phyloP scores from a whole-genome alignment of 2,797 vertebrate species.

The Coluber constrictor region DNA sequence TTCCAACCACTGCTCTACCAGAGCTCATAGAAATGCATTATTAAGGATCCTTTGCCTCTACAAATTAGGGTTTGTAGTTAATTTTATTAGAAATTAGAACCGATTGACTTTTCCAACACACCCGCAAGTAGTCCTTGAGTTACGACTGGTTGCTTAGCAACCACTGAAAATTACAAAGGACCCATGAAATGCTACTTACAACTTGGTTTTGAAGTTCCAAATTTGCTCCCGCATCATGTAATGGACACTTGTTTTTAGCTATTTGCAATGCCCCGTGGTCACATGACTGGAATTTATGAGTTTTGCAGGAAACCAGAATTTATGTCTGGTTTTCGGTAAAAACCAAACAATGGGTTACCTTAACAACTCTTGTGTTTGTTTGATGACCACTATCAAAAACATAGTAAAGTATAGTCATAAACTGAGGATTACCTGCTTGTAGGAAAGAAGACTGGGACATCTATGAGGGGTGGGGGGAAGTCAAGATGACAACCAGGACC shows the following conservation, averaged over 20 bases:
- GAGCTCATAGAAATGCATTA: neutral
- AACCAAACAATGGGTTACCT: neutral
- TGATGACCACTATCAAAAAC: neutral
- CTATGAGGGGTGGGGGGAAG: neutral
- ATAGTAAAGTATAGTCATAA: neutral
- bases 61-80: conserved; percentile 20
- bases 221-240: neutral
- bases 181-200: neutral
- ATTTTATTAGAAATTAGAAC: conserved; percentile 18
- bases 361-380: neutral
- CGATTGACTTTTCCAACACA: neutral
- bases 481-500: neutral
- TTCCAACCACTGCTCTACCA: neutral
- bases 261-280: neutral
- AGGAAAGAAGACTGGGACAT: neutral
- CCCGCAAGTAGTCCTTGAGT: neutral
- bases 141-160: neutral
- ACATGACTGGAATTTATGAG: neutral
- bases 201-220: neutral
- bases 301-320: neutral
- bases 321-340: neutral
- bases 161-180: neutral
- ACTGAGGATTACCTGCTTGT: neutral
- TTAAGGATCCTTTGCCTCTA: conserved; percentile 2
- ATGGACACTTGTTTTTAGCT: neutral